Percentiles rank a stretch among this genome's conserved stretches.
phyloP scores from a whole-genome alignment of 2,888 invertebrate species.

The Eretmocerus hayati region DNA sequence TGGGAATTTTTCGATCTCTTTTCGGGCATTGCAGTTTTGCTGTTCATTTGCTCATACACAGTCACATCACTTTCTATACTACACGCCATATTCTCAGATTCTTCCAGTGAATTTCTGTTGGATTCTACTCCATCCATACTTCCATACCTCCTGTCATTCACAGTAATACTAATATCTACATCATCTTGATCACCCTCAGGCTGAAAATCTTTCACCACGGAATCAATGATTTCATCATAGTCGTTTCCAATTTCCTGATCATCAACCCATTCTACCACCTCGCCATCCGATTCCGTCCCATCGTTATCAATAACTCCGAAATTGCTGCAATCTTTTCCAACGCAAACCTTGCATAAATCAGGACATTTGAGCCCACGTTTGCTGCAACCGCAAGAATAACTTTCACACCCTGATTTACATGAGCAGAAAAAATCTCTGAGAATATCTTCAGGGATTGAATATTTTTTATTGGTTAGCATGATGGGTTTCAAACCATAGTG shows the following conservation, averaged over 20 bases:
- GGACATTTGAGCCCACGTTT: neutral
- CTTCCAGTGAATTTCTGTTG: no score
- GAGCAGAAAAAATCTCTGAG: neutral
- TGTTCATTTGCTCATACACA: no score
- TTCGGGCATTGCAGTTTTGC: no score
- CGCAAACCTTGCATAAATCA: neutral
- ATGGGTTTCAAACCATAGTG: neutral
- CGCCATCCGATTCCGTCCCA: neutral
- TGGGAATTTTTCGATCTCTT: no score
- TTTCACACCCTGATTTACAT: neutral
- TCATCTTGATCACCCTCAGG: no score
- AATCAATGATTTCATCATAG: neutral
- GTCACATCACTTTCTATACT: no score
- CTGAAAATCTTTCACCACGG: no score
- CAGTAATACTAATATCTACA: no score
- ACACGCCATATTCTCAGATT: no score
- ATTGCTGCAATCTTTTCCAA: neutral
- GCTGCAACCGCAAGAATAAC: neutral
- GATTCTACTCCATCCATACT: no score
- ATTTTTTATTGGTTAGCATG: neutral
- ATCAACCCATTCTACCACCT: neutral
- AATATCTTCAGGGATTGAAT: neutral
- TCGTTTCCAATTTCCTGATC: neutral
- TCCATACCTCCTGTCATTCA: no score
- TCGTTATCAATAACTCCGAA: neutral